Base-by-base conservation (phyloP, 2,113 vertebrate species). In the Panthera uncia region DNA sequence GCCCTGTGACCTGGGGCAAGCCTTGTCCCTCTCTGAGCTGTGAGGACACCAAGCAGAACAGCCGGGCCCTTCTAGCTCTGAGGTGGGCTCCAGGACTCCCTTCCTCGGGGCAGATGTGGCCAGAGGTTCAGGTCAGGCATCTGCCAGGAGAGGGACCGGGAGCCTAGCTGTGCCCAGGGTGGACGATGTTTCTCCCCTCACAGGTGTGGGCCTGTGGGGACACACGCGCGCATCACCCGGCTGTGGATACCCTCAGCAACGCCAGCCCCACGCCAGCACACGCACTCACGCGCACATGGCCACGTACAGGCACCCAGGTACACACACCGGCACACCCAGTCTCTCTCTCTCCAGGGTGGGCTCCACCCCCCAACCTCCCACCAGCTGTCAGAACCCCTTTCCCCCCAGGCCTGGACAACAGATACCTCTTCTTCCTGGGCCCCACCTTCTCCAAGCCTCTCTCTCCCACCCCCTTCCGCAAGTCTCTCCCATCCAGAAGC, bases 71-170 rank as follows among this genome's bases (percentile, higher is more conserved):
- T 82, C 57, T 6, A 18, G 41, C 45, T 68, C 48, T 52, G 48
- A 21, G 13, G 12, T 2, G 25, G 21, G 38, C 79, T 89, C 90
- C 23, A 33, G 36, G 74, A 33, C 15, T 66, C 52, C 38, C 36
- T 36, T 91, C 61, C 76, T 73, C 11, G 29, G n/a, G 55, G 69
- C 95, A 97, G 84, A 96, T 92, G 93, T 84, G 88, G 57, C 96
- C 95, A 97, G 97, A 97, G 91, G 95, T 95, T 96, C 80, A 52
- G 61, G 74, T 80, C 94, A 48, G 9, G 63, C 71, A 23, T 92
- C 55, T 48, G 80, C 73, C 83, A 86, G 71, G 61, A 73, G 52
- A 52, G 36, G 36, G 71, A 52, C 33, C 5, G 48, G 65, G 84
- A 41, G 91, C 82, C 88, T 92, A 93, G 73, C 78, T 93, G 95